These are phyloP conservation scores for Melinopterus prodromus DNA, from an alignment of 2,888 invertebrate species.

Conservation along the genomic window DNA sequence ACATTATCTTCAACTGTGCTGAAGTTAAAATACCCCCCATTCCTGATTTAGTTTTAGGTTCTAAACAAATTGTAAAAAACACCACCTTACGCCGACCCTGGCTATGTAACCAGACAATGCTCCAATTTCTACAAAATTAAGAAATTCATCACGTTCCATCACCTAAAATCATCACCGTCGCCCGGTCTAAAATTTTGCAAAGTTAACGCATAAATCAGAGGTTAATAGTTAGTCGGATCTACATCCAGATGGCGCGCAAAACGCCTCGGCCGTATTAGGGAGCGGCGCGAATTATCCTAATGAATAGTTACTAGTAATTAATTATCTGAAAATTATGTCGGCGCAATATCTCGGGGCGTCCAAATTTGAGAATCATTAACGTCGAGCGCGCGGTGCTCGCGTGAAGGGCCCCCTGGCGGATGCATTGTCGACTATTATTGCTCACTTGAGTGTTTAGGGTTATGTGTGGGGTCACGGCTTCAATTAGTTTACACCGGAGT, in stretches of 20 bases:
- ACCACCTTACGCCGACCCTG: too few relatives aligned
- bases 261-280: neutral
- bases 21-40: too few relatives aligned
- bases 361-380: constrained; percentile 4
- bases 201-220: neutral
- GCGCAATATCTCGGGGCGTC: neutral
- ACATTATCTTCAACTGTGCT: too few relatives aligned
- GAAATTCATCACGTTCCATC: too few relatives aligned
- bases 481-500: neutral
- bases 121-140: too few relatives aligned
- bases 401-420: neutral
- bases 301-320: neutral
- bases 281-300: neutral
- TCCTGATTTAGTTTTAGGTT: too few relatives aligned
- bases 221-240: neutral
- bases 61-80: too few relatives aligned
- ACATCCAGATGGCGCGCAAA: neutral
- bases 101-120: too few relatives aligned
- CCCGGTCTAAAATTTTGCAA: neutral
- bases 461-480: neutral
- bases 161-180: neutral
- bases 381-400: neutral
- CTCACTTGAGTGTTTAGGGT: neutral
- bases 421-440: neutral
- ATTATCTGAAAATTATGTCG: neutral